These are phyloP conservation scores for Macrobrachium nipponense DNA, from an alignment of 1,140 invertebrate genomes.

Conservation along the genomic window DNA sequence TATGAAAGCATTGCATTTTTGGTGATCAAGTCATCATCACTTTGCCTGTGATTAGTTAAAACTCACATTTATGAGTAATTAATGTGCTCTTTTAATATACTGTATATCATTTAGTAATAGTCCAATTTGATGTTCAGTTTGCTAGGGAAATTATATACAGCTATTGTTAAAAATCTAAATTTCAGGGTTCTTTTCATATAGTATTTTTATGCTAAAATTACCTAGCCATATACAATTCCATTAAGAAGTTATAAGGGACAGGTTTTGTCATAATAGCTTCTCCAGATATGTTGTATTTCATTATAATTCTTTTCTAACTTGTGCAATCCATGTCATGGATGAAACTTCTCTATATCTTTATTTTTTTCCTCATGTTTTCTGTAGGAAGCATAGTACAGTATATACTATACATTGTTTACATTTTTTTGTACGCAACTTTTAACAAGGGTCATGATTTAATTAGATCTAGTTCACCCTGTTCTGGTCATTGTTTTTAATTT, in stretches of 20 bases:
- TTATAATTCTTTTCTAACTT: constrained; percentile 3
- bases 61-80: constrained; percentile 51
- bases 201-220: neutral
- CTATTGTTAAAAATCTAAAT: constrained; percentile 11
- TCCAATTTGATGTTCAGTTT: constrained; percentile 24
- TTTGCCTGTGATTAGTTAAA: constrained; percentile 61
- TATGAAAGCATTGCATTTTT: constrained; percentile 43
- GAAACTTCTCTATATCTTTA: neutral
- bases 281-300: constrained; percentile 23
- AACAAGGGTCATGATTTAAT: constrained; percentile 25
- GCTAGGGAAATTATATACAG: constrained; percentile 27
- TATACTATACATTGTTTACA: neutral
- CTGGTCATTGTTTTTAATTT: neutral
- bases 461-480: constrained; percentile 24
- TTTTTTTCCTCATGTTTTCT: neutral
- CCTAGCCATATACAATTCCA: too few relatives aligned
- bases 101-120: constrained; percentile 55
- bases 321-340: neutral
- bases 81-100: constrained; percentile 58
- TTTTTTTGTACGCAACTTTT: constrained; percentile 11
- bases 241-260: constrained; percentile 20
- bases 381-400: neutral
- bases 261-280: constrained; percentile 20
- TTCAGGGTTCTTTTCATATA: constrained; percentile 1
- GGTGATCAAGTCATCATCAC: constrained; percentile 22